phyloP scores from a whole-genome alignment of 2,113 vertebrate genomes.

The Apodemus sylvaticus region DNA sequence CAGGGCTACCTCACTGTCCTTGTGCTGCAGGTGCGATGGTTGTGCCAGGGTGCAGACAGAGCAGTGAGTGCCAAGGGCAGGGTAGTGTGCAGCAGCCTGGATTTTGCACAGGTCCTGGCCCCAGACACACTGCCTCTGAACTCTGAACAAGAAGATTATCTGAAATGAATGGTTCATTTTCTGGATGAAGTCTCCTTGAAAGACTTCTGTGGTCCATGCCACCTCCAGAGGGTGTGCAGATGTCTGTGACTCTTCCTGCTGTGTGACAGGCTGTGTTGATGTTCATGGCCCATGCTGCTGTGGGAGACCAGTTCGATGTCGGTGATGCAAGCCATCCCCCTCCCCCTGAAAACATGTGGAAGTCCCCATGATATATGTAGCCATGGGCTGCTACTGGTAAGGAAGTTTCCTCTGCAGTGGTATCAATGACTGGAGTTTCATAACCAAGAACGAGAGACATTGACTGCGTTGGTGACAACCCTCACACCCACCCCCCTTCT shows the following conservation, averaged over 20 bases:
- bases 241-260: background rate
- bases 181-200: background rate
- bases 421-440: background rate
- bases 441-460: background rate
- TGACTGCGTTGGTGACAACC: background rate
- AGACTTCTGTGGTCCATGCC: background rate
- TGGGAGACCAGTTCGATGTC: background rate
- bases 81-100: background rate
- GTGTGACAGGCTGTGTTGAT: background rate
- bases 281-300: background rate
- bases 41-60: background rate
- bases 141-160: background rate
- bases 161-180: background rate
- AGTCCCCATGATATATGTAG: background rate
- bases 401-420: background rate
- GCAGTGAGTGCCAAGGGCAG: background rate
- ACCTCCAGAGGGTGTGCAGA: background rate
- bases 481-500: accelerated
- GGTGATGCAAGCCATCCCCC: background rate
- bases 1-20: background rate
- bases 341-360: background rate
- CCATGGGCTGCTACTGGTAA: background rate
- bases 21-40: background rate
- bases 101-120: background rate
- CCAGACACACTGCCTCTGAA: background rate